Base-by-base conservation (phyloP, 2,888 invertebrate genomes). In the Drosophila aldrichi region DNA sequence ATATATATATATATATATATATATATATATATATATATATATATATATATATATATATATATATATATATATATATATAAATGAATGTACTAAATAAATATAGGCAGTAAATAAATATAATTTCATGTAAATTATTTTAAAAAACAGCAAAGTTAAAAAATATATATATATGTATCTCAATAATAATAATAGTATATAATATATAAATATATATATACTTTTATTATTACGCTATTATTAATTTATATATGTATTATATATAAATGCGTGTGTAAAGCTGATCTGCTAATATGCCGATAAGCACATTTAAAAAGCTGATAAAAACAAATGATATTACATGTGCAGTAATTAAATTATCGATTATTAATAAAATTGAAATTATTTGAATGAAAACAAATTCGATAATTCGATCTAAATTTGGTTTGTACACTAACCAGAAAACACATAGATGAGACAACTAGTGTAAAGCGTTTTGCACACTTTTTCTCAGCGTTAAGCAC, bases 301-400 rank as follows among this genome's bases (percentile, higher is more conserved):
- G 18, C 18, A 41, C 10, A 9, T 41, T 18, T 2, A 41, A 52
- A 74, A 49, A 61, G 55, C 65, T 54, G 52, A 49, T 59, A 61
- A 88, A 82, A 83, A 74, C 20, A 20, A 20, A 20, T 69, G 79
- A 88, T 88, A 87, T 83, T 83, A 77, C 75, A 89, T 89, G 89
- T 89, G 89, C 88, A 84, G 82, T 84, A 89, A 84, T 81, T 71
- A 75, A 79, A 87, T 84, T 81, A 84, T 84, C 83, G 77, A 86
- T 81, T 81, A 88, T 81, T 70, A 86, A 81, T 84, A 79, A 79
- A 75, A 54, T 40, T 61, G 71, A 75, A 14, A 81, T 81, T 78
- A 81, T 89, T 82, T 81, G 72, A 84, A 79, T 48, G 70, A 68
- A 69, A 79, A 65, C 61, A 66, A 54, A n/a, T n/a, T 29, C 5